phyloP scores from a whole-genome alignment of 1,140 invertebrate genomes.

The Magallana angulata region DNA sequence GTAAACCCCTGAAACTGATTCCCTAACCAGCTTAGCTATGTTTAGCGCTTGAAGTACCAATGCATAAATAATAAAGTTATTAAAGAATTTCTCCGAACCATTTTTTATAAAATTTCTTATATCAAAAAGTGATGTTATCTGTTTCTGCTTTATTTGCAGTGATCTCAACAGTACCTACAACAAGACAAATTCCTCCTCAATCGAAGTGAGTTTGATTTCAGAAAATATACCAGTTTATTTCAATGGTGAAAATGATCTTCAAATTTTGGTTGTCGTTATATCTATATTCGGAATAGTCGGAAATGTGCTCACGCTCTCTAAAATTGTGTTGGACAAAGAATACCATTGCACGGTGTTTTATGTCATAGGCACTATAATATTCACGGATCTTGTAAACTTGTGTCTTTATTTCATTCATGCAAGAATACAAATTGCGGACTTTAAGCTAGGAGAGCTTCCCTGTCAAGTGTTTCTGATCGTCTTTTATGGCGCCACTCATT shows the following conservation, averaged over 20 bases:
- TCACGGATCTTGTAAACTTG: slow-evolving; percentile 4
- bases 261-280: background rate
- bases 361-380: background rate
- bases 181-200: too few species aligned
- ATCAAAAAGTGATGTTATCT: too few species aligned
- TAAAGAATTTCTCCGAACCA: too few species aligned
- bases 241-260: background rate
- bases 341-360: background rate
- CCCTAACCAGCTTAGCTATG: too few species aligned
- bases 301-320: background rate
- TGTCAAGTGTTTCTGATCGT: background rate
- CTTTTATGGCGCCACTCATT: background rate
- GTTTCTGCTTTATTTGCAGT: too few species aligned
- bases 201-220: too few species aligned
- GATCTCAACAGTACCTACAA: too few species aligned
- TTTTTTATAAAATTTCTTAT: too few species aligned
- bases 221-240: background rate
- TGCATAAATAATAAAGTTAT: too few species aligned
- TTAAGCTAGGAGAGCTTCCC: background rate
- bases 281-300: background rate
- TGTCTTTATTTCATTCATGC: background rate
- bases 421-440: background rate
- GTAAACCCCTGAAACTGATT: too few species aligned
- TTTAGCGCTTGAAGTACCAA: too few species aligned
- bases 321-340: background rate